Base-by-base conservation (phyloP, 2,113 vertebrate genomes). In the Tinamus guttatus region DNA sequence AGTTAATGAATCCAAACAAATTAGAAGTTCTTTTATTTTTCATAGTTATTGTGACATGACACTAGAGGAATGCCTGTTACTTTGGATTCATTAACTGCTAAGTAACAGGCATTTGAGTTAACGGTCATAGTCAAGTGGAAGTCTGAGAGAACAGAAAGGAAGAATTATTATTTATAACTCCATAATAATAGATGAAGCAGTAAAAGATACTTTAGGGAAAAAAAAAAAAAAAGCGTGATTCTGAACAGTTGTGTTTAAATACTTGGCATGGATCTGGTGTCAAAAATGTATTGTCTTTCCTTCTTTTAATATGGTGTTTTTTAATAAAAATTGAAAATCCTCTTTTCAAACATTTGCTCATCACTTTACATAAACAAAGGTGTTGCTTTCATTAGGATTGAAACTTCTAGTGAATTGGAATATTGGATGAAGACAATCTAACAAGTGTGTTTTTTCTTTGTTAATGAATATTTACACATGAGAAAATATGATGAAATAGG, bases 121-220 rank as follows among this genome's bases (percentile, higher is more conserved):
- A 28, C 34, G 2, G 0, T 49, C 5, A 25, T 38, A 2, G 0
- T 54, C 4, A 63, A 1, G 9, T 14, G 13, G 6, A 20, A 45
- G 1, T 38, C 22, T 41, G 70, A 41, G 12, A 28, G 11, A 18
- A 30, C 8, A 38, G 2, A 36, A 43, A 49, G 68, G 9, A 5
- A 5, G 11, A 51, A 24, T 58, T 36, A 5, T 17, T 82, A 9
- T 2, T 7, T 45, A 22, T 80, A 58, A 76, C 73, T 18, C 25
- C 9, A 8, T 45, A 41, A 18, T n/a, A 54, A 63, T 4, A 36
- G n/a, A 11, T 11, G 24, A 17, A 28, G 36, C 34, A 71, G 9
- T 16, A 49, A 17, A 62, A 81, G 45, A 15, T 81, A 3, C 13
- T n/a, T 1, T 40, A 65, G 7, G 22, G 65, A n/a, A 13, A 81